Conservation (phyloP, 2,113 vertebrate genomes). For the Onychorhynchus coronatus region DNA sequence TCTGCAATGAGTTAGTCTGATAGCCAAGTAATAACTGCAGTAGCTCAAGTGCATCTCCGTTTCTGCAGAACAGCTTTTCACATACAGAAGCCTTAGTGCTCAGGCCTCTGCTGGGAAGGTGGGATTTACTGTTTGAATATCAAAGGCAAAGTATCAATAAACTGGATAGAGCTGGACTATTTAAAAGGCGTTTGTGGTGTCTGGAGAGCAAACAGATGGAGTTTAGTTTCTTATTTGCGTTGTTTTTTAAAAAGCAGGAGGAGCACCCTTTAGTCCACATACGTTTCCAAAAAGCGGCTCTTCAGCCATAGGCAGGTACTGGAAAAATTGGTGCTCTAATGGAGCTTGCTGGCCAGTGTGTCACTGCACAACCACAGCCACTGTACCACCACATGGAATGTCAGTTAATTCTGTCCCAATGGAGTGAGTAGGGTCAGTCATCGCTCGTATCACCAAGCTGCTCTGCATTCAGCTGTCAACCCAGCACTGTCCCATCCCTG, state of each 20-base stretch:
- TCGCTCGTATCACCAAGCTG: not conserved
- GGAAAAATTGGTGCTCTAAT: not conserved
- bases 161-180: not conserved
- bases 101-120: not conserved
- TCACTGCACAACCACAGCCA: not conserved
- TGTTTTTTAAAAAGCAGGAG: not conserved
- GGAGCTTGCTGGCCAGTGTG: not conserved
- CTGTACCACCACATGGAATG: not conserved
- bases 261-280: not conserved
- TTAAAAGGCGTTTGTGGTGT: not conserved
- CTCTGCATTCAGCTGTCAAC: not conserved
- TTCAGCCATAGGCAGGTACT: not conserved
- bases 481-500: not conserved
- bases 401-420: rapidly evolving
- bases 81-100: not conserved
- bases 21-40: not conserved
- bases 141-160: not conserved
- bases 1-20: not conserved
- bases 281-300: not conserved
- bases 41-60: not conserved
- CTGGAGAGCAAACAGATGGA: not conserved
- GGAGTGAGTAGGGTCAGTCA: not conserved
- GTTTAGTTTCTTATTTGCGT: not conserved
- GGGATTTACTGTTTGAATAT: not conserved
- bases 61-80: not conserved